Base-by-base conservation (phyloP, 1,140 invertebrate genomes). In the Nymphalis io region DNA sequence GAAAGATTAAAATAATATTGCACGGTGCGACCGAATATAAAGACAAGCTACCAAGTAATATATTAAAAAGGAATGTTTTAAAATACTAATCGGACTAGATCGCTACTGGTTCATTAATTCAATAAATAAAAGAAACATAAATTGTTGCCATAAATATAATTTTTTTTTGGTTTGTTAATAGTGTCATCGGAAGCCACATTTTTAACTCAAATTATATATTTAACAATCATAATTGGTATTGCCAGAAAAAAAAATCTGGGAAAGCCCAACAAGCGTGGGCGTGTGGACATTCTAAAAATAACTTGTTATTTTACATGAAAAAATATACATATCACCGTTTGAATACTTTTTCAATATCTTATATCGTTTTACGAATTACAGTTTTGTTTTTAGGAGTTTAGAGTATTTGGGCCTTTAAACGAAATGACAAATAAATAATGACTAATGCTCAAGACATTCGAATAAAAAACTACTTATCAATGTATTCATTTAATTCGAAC, bases 71-170 rank as follows among this genome's bases (percentile, higher is more conserved):
- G 63, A 70, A 70, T 70, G 68, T 58, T 33, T 51, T 40, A 69
- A 55, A 67, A 38, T 60, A 68, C 13, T 60, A 8, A 46, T 57
- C 16, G 38, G 61, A 66, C 63, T 66, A 66, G 63, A 66, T 44
- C 51, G 21, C 53, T 58, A 58, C 44, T 62, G 60, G 60, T 48
- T 48, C 12, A 15, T 15, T 20, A 12, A 59, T 60, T 16, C 11
- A 21, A 3, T 38, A 58, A n/a, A 38, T 42, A 40, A 16, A 60
- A 27, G 23, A 6, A 33, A 33, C 18, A 44, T 15, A 33, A 60
- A 5, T 18, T 8, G 6, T 39, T 15, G n/a, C 23, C 3, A 51
- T 51, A 20, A 48, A 55, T 39, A 57, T 42, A 46, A 10, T 21
- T 64, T 13, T 18, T 20, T 46, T 59, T 44, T 44, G 21, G 44